Base-by-base conservation (phyloP, 2,888 invertebrate species). In the Meiosimyza decipiens region DNA sequence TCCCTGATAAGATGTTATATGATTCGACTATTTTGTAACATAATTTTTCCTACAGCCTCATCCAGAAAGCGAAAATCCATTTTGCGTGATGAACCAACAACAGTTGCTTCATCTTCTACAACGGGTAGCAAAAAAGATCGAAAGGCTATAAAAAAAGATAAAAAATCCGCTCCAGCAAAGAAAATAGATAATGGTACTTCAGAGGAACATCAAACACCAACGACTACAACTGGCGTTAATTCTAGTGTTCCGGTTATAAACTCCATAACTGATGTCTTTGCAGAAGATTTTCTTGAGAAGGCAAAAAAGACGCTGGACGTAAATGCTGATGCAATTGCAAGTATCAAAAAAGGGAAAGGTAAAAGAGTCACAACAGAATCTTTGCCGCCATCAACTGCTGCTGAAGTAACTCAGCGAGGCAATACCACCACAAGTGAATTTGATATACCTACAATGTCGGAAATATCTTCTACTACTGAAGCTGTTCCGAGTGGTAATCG, bases 211-310 rank as follows among this genome's bases (percentile, higher is more conserved):
- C 81, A 79, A 13, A 71, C 16, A 5, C 71, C 75, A 2, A 65
- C 69, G 13, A 71, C 72, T 13, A 72, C 73, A 3, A 71, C 49
- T 12, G 54, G 64, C 33, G 55, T n/a, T 6, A 18, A 51, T 2
- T 77, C 77, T 6, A 50, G 71, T 4, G 55, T 78, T 70, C 78
- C 82, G 18, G 73, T 77, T 9, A 81, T 84, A 4, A 78, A 76
- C 55, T 91, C 91, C 13, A 91, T 91, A 51, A 90, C 91, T 1
- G 91, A 91, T 83, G 89, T 90, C 0, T 90, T 91, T 82, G 91
- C 91, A 11, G 91, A 90, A n/a, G 91, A 91, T 77, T 88, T 91
- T 66, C 83, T 91, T 28, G 85, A 87, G 57, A 87, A 87, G 73
- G 86, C 86, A 7, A 86, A 88, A 76, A 83, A 84, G 77, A 79